Conservation (phyloP, 1,140 invertebrate genomes). For the Druon quercuslanigerum region DNA sequence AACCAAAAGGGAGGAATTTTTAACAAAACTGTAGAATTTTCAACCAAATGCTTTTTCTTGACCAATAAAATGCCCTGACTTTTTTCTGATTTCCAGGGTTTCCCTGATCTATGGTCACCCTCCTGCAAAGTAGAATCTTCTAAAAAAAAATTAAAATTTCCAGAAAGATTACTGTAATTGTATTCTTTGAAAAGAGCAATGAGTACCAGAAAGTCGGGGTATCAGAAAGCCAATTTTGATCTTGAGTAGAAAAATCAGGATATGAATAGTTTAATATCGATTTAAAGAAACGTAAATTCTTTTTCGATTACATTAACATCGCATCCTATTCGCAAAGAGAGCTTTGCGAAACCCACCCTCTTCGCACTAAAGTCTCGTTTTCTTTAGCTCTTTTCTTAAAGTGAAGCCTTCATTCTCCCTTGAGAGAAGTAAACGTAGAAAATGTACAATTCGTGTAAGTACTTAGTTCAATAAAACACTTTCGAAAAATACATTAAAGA, state of each 20-base stretch:
- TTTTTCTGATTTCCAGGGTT: too few relatives aligned
- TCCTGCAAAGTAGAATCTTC: too few relatives aligned
- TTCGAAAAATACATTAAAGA: not conserved
- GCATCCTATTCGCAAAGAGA: not conserved
- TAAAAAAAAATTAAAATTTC: too few relatives aligned
- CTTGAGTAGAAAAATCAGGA: not conserved
- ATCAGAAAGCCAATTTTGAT: too few relatives aligned
- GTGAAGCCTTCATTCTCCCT: not conserved
- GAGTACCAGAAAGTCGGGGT: too few relatives aligned
- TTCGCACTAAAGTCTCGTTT: not conserved
- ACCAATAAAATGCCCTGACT: too few relatives aligned
- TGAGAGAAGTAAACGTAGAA: not conserved
- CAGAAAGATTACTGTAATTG: too few relatives aligned
- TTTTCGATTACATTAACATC: not conserved
- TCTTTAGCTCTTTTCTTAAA: not conserved
- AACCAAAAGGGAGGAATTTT: too few relatives aligned
- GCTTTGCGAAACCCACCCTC: not conserved
- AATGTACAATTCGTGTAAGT: not conserved
- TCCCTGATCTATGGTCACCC: too few relatives aligned
- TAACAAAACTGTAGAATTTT: too few relatives aligned
- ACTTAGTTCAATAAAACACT: not conserved
- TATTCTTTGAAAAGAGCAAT: too few relatives aligned
- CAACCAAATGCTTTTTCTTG: too few relatives aligned
- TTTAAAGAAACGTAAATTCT: not conserved
- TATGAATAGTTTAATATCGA: not conserved